phyloP scores from a whole-genome alignment of 2,797 vertebrate genomes.

The Acrossocheilus fasciatus region DNA sequence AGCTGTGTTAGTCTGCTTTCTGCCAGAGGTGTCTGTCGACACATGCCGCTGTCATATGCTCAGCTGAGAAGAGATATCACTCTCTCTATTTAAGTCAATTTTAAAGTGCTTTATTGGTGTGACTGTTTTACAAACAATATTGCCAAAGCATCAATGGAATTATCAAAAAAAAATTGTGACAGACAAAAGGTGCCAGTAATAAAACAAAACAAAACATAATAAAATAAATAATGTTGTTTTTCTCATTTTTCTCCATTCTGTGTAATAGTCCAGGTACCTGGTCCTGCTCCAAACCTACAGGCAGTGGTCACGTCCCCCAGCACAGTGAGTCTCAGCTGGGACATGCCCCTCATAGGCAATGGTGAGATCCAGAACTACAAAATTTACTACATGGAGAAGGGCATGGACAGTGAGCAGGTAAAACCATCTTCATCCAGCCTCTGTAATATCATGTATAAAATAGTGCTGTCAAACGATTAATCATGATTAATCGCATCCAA shows the following conservation, averaged over 20 bases:
- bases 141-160: background rate
- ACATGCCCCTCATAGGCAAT: conserved; percentile 89
- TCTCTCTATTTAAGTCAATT: background rate
- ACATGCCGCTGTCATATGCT: conserved; percentile 30
- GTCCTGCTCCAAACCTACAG: conserved; percentile 92
- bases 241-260: background rate
- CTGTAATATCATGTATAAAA: background rate
- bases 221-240: background rate
- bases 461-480: too few relatives aligned
- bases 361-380: conserved; percentile 96
- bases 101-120: background rate
- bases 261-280: conserved; percentile 91
- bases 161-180: background rate
- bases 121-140: background rate
- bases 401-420: conserved; percentile 90
- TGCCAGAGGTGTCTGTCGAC: conserved; percentile 16
- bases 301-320: conserved; percentile 82
- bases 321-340: conserved; percentile 88
- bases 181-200: background rate
- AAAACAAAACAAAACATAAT: background rate
- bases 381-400: conserved; percentile 92
- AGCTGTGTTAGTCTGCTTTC: conserved; percentile 35
- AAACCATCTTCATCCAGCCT: background rate
- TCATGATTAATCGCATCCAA: too few relatives aligned
- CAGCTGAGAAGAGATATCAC: conserved; percentile 1